Evolutionary conservation across 2,113 vertebrate species (phyloP), one percentile per base, ranked within the genome.

Genomic region (Coreoperca whiteheadi): DNA sequence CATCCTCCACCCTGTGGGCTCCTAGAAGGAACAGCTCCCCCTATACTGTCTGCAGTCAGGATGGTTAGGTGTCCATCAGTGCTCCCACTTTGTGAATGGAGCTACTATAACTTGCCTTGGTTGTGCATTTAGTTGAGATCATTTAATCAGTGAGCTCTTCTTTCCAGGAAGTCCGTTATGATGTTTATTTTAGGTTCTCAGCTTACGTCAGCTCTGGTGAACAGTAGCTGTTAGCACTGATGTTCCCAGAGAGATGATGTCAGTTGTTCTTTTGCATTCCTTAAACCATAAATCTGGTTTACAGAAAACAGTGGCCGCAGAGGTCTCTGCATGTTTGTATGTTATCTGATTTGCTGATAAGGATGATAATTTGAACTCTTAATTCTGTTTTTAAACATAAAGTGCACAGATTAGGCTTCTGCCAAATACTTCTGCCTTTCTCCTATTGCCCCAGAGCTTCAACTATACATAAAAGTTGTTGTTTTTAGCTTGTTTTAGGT

Each of bases 1-100:
- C 91, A 92, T 94, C 86, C 88, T 93, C 84, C 81, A 82, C 83
- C 79, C 85, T 73, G 51, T 85, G 70, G 85, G 78, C 92, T 94
- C 89, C 67, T 75, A 84, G 87, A 90, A 92, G 76, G 66, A 86
- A 30, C 70, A 83, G 65, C 78, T 88, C 78, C 69, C 66, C 77
- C 89, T 88, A 46, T 54, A 88, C 65, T 61, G 83, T 87, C 91
- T 87, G 67, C 82, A 88, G 90, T 67, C 43, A 61, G 59, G n/a
- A 82, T 75, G 74, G 41, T 78, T 66, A 46, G 43, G 75, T 89
- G 87, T 91, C 91, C 87, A 57, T 92, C 88, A 82, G 53, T 32
- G 39, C 73, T 74, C 82, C 61, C 66, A 68, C 70, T 92, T 88
- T 88, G 77, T 84, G 89, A 91, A 89, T 85, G 78, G 83, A 84